Evolutionary conservation across 2,888 invertebrate genomes (phyloP), one percentile per base, ranked within the genome.

Genomic region (Habroteleia sp.): DNA sequence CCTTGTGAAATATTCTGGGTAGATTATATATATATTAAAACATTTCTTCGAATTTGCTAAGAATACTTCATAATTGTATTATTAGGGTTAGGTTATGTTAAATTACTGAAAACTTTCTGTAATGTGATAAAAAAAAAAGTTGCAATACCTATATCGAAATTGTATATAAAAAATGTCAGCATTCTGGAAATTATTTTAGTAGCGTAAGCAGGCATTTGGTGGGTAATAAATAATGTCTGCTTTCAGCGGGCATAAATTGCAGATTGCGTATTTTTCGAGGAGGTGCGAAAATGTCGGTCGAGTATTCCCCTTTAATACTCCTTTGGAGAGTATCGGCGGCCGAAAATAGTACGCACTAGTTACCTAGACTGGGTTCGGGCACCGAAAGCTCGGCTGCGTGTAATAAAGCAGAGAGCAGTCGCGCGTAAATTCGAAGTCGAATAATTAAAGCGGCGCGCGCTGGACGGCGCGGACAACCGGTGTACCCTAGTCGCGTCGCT

Each of bases 311-410:
- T 62, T 71, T 71, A 54, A 71, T 48, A 65, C 63, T 68, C 46
- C 41, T 46, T 69, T 71, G 39, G n/a, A n/a, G 54, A 48, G 41
- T 56, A 46, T 63, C 56, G 54, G 29, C 35, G 48, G 72, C 73
- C 78, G 68, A 80, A 79, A 80, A 81, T 81, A 81, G 80, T 77
- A 76, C 77, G 78, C 79, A 80, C 80, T 77, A 79, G 77, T 80
- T 79, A 80, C 80, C 80, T 80, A 80, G 81, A 81, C 80, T 46
- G 48, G 20, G 71, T 42, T 50, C 42, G 50, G 33, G 37, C 58
- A 35, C 1, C 27, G 33, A 7, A 39, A 27, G 44, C 31, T 16
- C 56, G 17, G 56, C 25, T 37, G 27, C 41, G 54, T 14, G 16
- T n/a, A 27, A 10, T 6, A 2, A 10, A 31, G n/a, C 50, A 27